Base-by-base conservation (phyloP, 2,113 vertebrate genomes). In the Cisticola juncidis region DNA sequence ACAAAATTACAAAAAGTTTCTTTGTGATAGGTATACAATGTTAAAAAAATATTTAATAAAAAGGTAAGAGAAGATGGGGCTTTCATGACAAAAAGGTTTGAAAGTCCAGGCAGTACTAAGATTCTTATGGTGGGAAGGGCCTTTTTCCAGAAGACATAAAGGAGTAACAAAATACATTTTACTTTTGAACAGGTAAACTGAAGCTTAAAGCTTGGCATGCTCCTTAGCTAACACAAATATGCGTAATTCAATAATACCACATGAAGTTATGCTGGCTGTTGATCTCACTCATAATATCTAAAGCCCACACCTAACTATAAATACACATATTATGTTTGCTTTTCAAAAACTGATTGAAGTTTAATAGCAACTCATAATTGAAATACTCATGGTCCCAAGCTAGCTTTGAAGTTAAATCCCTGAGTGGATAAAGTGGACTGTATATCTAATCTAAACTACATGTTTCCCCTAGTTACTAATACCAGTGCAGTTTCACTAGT, bases 361-460 rank as follows among this genome's bases (percentile, higher is more conserved):
- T 92, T 94, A 91, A 92, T 92, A 96, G 83, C 69, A 95, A 95
- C 86, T 94, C 73, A 79, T 81, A 94, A 93, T 53, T 94, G 91
- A 94, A 94, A 96, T 89, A 95, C 87, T 95, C 91, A 81, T 51
- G 73, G 86, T 81, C 61, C 21, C 81, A 86, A 95, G 36, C 62
- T 92, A 72, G 86, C 90, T 94, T 92, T 96, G 95, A 96, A 94
- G 90, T 90, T 74, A 92, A 94, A 92, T 71, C 79, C 90, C 35
- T 79, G 79, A 88, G 57, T 90, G 90, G 60, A 93, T 92, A 78
- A 96, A 93, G 80, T 92, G 68, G 88, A 92, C 86, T 70, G 58
- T 90, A 60, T 95, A 97, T 96, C 94, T 96, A 96, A 96, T 96
- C 93, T 94, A 92, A 94, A 90, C 88, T 90, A 95, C 94, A 96